Evolutionary conservation across 2,888 invertebrate genomes (phyloP).

Genomic region (Sesamia inferens): DNA sequence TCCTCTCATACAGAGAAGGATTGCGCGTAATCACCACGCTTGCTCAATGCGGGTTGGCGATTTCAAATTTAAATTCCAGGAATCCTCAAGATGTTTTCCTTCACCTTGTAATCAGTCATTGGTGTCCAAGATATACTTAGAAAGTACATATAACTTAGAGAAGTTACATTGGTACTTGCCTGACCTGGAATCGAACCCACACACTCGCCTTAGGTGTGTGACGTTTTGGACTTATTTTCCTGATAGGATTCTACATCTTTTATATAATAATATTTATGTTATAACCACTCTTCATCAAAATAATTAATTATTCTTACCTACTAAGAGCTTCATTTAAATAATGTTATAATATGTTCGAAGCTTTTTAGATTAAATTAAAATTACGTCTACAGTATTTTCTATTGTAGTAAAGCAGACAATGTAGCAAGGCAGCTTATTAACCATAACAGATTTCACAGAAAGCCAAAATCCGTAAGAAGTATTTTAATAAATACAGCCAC

Average conservation of each 20-base stretch:
- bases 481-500: slow-evolving; percentile 37
- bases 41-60: too few species aligned
- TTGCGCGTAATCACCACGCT: too few species aligned
- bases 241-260: not conserved
- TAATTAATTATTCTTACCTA: not conserved
- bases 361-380: not conserved
- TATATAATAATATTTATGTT: not conserved
- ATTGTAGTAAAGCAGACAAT: not conserved
- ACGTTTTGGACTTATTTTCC: not conserved
- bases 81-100: too few species aligned
- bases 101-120: too few species aligned
- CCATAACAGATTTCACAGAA: slow-evolving; percentile 16
- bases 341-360: not conserved
- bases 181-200: too few species aligned
- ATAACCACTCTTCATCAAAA: not conserved
- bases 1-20: too few species aligned
- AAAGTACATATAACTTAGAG: too few species aligned
- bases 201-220: not conserved
- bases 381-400: not conserved
- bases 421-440: not conserved
- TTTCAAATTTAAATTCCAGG: too few species aligned
- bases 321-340: not conserved
- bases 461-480: not conserved
- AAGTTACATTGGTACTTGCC: too few species aligned
- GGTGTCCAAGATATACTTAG: too few species aligned